Evolutionary conservation across 2,888 invertebrate species (phyloP).

Genomic region (Rhingia campestris): DNA sequence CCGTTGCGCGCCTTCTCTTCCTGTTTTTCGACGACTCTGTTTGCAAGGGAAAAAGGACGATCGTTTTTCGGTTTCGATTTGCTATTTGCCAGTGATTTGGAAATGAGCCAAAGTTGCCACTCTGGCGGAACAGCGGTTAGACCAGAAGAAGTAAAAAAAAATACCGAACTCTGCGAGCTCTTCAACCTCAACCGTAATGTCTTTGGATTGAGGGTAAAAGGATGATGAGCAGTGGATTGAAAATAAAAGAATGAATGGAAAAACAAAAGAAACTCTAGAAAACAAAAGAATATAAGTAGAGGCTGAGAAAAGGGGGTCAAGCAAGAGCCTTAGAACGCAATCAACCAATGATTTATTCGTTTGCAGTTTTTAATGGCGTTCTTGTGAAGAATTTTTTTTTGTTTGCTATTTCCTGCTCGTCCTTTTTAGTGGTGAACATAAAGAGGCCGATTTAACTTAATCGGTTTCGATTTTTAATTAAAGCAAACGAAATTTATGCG

Average conservation of each 20-base stretch:
- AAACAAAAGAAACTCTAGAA: conserved; percentile 27
- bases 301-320: conserved; percentile 22
- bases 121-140: conserved; percentile 62
- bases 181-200: conserved; percentile 60
- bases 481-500: background rate
- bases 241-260: conserved; percentile 9
- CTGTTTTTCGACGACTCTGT: conserved; percentile 31
- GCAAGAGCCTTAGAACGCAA: conserved; percentile 53
- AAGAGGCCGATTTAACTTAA: conserved; percentile 53
- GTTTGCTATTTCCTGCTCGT: background rate
- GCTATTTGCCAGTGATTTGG: conserved; percentile 71
- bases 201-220: conserved; percentile 56
- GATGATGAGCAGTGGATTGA: conserved; percentile 57
- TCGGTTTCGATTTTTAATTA: conserved; percentile 62
- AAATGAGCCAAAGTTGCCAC: conserved; percentile 71
- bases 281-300: conserved; percentile 51
- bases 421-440: conserved; percentile 11
- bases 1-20: conserved; percentile 62
- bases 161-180: conserved; percentile 29
- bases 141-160: conserved; percentile 26
- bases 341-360: conserved; percentile 69
- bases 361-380: conserved; percentile 62
- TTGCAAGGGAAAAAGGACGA: conserved; percentile 9
- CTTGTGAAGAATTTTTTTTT: conserved; percentile 38
- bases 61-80: conserved; percentile 62